Evolutionary conservation across 1,140 invertebrate species (phyloP).

Genomic region (Solenopsis invicta): DNA sequence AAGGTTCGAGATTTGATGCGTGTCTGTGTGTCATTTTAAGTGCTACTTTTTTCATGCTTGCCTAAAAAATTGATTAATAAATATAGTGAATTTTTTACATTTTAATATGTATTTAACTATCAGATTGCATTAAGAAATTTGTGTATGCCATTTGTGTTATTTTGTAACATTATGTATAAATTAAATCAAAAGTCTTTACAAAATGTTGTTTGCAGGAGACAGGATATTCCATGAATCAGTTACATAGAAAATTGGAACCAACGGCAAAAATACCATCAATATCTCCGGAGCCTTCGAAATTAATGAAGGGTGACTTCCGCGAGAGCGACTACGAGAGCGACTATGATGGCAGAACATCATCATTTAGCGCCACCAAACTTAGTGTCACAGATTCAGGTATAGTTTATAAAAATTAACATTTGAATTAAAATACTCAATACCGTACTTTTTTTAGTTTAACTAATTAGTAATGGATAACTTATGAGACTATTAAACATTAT

Average conservation of each 20-base stretch:
- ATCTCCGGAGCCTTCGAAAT: conserved; percentile 89
- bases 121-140: conserved; percentile 18
- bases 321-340: conserved; percentile 93
- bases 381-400: conserved; percentile 86
- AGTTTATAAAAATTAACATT: conserved; percentile 12
- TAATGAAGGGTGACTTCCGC: conserved; percentile 90
- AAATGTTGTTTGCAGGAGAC: conserved; percentile 82
- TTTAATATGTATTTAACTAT: conserved; percentile 30
- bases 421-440: neutral
- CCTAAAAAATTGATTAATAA: conserved; percentile 18
- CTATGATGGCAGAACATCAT: conserved; percentile 89
- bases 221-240: conserved; percentile 81
- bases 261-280: conserved; percentile 69
- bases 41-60: conserved; percentile 22
- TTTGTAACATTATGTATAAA: neutral
- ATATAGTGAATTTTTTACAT: conserved; percentile 17
- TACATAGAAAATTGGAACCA: conserved; percentile 81
- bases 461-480: neutral
- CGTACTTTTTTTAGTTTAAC: neutral
- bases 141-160: conserved; percentile 19
- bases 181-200: neutral
- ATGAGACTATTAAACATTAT: no score
- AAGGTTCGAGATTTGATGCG: conserved; percentile 82
- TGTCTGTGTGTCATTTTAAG: conserved; percentile 67
- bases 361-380: conserved; percentile 88